These are phyloP conservation scores for Epinephelus malabaricus DNA, from an alignment of 2,797 vertebrate genomes.

Conservation along the genomic window DNA sequence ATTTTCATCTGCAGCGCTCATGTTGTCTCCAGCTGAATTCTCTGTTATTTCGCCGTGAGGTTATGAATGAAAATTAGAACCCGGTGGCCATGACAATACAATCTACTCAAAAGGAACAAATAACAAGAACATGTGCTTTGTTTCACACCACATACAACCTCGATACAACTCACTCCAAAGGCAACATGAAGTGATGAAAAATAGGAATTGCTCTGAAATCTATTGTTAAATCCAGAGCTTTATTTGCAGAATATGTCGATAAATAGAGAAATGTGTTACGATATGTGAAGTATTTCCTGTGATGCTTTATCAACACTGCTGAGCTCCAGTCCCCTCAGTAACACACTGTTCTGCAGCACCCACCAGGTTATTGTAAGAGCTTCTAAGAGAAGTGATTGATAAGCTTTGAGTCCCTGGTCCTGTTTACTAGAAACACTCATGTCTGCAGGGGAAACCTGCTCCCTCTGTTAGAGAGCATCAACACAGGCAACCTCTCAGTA, in stretches of 20 bases:
- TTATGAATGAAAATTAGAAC: constrained; percentile 49
- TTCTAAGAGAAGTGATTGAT: constrained; percentile 74
- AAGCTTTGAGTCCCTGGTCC: constrained; percentile 65
- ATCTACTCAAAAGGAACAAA: constrained; percentile 45
- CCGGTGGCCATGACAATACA: constrained; percentile 25
- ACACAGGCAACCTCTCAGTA: constrained; percentile 52
- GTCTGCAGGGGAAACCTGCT: constrained; percentile 69
- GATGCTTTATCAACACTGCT: constrained; percentile 3
- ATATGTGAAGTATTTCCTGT: constrained; percentile 6
- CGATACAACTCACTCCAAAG: constrained; percentile 7
- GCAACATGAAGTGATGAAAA: constrained; percentile 25
- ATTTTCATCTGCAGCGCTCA: constrained; percentile 23
- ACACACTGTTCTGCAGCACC: constrained; percentile 15
- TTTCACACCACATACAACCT: constrained; percentile 34
- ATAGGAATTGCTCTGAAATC: constrained; percentile 17
- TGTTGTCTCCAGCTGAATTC: constrained; percentile 49
- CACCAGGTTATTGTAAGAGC: constrained; percentile 58
- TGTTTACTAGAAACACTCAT: constrained; percentile 75
- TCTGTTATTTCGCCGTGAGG: not conserved
- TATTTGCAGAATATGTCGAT: constrained; percentile 9
- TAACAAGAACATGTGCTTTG: constrained; percentile 43
- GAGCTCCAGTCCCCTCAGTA: constrained; percentile 7
- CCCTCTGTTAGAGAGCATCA: constrained; percentile 72
- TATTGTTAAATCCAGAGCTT: constrained; percentile 14
- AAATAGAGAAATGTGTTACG: constrained; percentile 35